Conservation (phyloP, 2,888 invertebrate species). For the Pandemis corylana region DNA sequence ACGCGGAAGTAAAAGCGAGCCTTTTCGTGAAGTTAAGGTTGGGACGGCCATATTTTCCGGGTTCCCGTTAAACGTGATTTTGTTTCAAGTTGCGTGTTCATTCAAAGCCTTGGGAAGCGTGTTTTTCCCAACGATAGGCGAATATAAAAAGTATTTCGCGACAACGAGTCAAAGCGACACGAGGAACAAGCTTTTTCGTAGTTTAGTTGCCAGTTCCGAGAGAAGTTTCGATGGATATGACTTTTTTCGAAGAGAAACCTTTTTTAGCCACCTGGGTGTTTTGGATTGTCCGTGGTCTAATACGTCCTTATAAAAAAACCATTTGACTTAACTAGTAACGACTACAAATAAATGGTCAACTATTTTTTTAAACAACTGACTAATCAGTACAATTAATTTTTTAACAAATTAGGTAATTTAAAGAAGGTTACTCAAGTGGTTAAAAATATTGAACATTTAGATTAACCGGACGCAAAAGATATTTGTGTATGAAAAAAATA, state of each 20-base stretch:
- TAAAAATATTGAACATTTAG: no score
- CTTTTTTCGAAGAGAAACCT: background rate
- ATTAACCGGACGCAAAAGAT: no score
- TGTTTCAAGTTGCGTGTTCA: slow-evolving; percentile 5
- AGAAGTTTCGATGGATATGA: background rate
- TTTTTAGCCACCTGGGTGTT: background rate
- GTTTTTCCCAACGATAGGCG: slow-evolving; percentile 6
- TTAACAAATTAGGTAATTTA: no score
- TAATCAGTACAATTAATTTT: no score
- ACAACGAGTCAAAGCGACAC: background rate
- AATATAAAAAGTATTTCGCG: background rate
- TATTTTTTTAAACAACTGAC: no score
- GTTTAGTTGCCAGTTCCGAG: slow-evolving; percentile 1
- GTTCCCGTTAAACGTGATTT: slow-evolving; percentile 21
- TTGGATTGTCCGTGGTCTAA: background rate
- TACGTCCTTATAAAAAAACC: no score
- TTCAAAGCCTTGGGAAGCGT: background rate
- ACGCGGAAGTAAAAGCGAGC: background rate
- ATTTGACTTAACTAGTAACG: no score
- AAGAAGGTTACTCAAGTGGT: no score
- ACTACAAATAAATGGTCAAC: no score
- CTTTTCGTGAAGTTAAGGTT: background rate
- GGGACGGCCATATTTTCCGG: slow-evolving; percentile 1
- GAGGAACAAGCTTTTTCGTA: slow-evolving; percentile 7
- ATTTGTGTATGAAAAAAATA: background rate